Evolutionary conservation across 2,797 vertebrate genomes (phyloP), one percentile per base, ranked within the genome.

Genomic region (Clarias platycephalus): DNA sequence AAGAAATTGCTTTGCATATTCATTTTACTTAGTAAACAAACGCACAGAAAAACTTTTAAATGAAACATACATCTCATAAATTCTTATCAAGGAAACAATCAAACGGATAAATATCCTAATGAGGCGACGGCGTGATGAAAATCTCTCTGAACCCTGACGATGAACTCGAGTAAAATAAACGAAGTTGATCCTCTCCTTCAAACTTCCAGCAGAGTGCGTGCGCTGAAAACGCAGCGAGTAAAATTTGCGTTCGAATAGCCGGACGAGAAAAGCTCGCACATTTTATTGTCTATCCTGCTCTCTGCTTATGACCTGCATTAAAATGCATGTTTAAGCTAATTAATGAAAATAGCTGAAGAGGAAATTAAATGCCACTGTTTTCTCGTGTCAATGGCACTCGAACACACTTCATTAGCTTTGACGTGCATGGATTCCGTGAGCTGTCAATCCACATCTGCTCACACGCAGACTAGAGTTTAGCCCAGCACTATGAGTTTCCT

Each of bases 1-100:
- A 90, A 92, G 93, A 96, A 96, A 96, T 95, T 94, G 94, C 94
- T 96, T 96, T 96, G 96, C 96, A 96, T 97, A 96, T 97, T 96
- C 96, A 97, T 96, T 96, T 94, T 94, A 92, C 94, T 93, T 94
- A 92, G 75, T 67, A 85, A 82, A 88, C 79, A 83, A 74, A 86
- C 57, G 20, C 4, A 18, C 22, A 58, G 63, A 77, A 67, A 49
- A 83, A 62, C 60, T 82, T 88, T 87, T 85, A 88, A 86, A 86
- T 75, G 64, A 83, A 84, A 70, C 40, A 16, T 78, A 82, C 83
- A 66, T 86, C 82, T 88, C 70, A 84, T 86, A 67, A 81, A 71
- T 83, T 86, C 81, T 88, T 31, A 85, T 87, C 82, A 75, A 81
- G 80, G 63, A 83, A 83, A 83, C 84, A 85, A 87, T 86, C 86